Percentiles rank a stretch among this genome's conserved stretches.
Evolutionary conservation across 2,888 invertebrate species (phyloP).

Genomic region (Chrysotoxum bicinctum): DNA sequence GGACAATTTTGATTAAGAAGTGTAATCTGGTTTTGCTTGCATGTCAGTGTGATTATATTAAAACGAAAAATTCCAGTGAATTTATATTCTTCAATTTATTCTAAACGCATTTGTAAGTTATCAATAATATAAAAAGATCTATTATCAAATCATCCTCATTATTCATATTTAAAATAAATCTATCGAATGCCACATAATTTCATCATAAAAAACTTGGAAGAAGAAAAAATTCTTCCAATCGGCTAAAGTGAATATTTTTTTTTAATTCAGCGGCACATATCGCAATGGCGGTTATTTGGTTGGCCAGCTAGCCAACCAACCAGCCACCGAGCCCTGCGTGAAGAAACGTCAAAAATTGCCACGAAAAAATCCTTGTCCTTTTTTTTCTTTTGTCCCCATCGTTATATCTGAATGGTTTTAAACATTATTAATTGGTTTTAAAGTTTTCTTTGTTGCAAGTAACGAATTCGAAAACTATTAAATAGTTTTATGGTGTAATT

Average conservation of each 20-base stretch:
- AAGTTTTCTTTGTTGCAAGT: background rate
- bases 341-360: constrained; percentile 69
- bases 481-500: constrained; percentile 32
- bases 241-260: constrained; percentile 43
- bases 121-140: background rate
- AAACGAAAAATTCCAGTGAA: constrained; percentile 61
- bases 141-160: background rate
- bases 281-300: constrained; percentile 69
- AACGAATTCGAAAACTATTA: constrained; percentile 18
- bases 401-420: constrained; percentile 58
- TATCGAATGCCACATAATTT: constrained; percentile 12
- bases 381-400: constrained; percentile 12
- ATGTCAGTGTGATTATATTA: constrained; percentile 67
- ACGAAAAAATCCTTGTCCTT: constrained; percentile 58
- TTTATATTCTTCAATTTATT: constrained; percentile 51
- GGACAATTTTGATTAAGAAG: constrained; percentile 71
- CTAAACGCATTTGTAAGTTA: constrained; percentile 68
- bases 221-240: constrained; percentile 40
- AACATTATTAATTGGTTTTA: constrained; percentile 1
- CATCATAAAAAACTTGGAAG: constrained; percentile 9
- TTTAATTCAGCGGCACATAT: constrained; percentile 57
- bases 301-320: constrained; percentile 28
- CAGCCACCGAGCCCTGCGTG: constrained; percentile 31
- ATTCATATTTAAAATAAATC: background rate
- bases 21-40: constrained; percentile 69